phyloP scores from a whole-genome alignment of 2,797 vertebrate species.

The Geotrypetes seraphini region DNA sequence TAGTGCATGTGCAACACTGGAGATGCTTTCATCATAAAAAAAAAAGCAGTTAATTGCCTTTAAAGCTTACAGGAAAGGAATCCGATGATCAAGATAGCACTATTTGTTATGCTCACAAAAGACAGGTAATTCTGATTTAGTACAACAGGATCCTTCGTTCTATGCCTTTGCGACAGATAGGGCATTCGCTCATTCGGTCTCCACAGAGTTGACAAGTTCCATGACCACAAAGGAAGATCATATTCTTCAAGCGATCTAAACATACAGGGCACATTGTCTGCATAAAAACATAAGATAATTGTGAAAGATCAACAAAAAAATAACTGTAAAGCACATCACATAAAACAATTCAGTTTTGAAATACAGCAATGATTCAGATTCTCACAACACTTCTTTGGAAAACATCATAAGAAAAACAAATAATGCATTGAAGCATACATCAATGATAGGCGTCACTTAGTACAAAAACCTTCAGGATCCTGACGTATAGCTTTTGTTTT shows the following conservation, averaged over 20 bases:
- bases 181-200: conserved; percentile 97
- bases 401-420: too few species aligned
- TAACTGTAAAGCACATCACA: too few species aligned
- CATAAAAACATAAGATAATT: conserved; percentile 20
- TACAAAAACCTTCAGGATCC: too few species aligned
- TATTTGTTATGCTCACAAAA: conserved; percentile 17
- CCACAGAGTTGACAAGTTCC: conserved; percentile 96
- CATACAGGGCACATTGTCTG: conserved; percentile 98
- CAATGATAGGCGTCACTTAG: too few species aligned
- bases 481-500: too few species aligned
- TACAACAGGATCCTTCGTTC: conserved; percentile 95
- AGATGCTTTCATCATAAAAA: conserved; percentile 33
- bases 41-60: conserved; percentile 13
- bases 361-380: too few species aligned
- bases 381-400: too few species aligned
- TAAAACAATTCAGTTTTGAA: too few species aligned
- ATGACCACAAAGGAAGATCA: conserved; percentile 98
- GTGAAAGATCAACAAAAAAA: too few species aligned
- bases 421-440: too few species aligned
- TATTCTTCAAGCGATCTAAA: conserved; percentile 96
- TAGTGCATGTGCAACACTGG: conserved; percentile 28
- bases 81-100: conserved; percentile 10
- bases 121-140: conserved; percentile 42
- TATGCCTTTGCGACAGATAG: conserved; percentile 96
- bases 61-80: conserved; percentile 12